Evolutionary conservation across 2,113 vertebrate species (phyloP).

Genomic region (Eudorcas thomsonii): DNA sequence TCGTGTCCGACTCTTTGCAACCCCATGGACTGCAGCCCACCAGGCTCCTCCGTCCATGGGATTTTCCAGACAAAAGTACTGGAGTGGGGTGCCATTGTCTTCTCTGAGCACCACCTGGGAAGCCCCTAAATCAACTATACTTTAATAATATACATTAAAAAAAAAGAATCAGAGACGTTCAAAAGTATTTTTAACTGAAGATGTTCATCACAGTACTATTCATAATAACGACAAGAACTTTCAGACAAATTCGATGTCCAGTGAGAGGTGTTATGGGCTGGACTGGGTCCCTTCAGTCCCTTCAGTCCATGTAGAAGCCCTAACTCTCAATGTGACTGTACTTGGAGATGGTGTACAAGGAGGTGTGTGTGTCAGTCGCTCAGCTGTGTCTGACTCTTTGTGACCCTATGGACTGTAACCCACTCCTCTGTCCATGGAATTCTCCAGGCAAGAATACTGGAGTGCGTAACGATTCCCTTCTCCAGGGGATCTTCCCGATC

Average conservation of each 20-base stretch:
- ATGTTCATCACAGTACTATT: background rate
- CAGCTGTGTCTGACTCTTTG: background rate
- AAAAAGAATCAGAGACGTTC: background rate
- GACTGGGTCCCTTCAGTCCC: no score
- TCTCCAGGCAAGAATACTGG: background rate
- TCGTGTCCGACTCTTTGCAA: no score
- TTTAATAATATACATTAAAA: background rate
- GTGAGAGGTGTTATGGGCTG: background rate
- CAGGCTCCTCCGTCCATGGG: no score
- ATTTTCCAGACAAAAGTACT: background rate
- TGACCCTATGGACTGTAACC: background rate
- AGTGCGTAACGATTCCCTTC: rapidly evolving
- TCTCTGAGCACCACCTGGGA: background rate
- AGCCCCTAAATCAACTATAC: background rate
- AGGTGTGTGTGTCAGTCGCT: background rate
- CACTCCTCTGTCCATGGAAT: background rate
- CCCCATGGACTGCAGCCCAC: no score
- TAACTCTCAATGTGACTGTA: background rate
- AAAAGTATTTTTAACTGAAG: background rate
- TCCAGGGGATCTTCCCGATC: background rate
- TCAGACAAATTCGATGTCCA: background rate
- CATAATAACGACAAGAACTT: background rate
- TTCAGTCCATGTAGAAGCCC: background rate
- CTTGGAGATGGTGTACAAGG: background rate
- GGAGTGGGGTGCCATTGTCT: background rate